Base-by-base conservation (phyloP, 2,888 invertebrate species). In the Herminia tarsipennalis region DNA sequence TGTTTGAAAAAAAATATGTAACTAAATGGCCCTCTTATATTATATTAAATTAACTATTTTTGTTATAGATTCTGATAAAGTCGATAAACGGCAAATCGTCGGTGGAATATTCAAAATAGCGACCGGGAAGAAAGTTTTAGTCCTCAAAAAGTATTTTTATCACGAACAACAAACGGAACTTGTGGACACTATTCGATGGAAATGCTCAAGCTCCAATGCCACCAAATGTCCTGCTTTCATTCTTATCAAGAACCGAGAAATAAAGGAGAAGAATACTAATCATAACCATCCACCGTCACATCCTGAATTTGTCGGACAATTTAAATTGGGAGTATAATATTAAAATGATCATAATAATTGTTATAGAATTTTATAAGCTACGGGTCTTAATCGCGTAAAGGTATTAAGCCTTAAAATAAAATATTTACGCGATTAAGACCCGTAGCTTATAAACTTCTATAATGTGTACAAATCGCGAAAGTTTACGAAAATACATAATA, bases 101-200 rank as follows among this genome's bases (percentile, higher is more conserved):
- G 78, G 78, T 10, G 80, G 74, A 2, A 67, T 80, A 25, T 79
- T 76, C 29, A 58, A 73, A 47, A 35, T 64, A 9, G 35, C 60
- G 13, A 13, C n/a, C 5, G 71, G 70, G 4, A 64, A 58, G 8
- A 70, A 69, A 28, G 41, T 79, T 1, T 45, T 79, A 10, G 50
- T 79, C 27, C 66, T 67, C 20, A 73, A 67, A 50, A 62, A 73
- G 4, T 71, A 54, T 38, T 58, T 64, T 1, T 79, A 71, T 37
- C 39, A 66, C 6, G 70, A 68, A 56, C 50, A 54, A n/a, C 47
- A 48, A 33, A 24, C 38, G 1, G 37, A 22, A 2, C 13, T 20
- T 9, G 56, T 29, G 2, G 49, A 45, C 6, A 43, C 50, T 2
- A 47, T 47, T 0, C 52, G 8, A 18, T 64, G 66, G 64, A 62